Base-by-base conservation (phyloP, 2,888 invertebrate species). In the Temnothorax unifasciatus region DNA sequence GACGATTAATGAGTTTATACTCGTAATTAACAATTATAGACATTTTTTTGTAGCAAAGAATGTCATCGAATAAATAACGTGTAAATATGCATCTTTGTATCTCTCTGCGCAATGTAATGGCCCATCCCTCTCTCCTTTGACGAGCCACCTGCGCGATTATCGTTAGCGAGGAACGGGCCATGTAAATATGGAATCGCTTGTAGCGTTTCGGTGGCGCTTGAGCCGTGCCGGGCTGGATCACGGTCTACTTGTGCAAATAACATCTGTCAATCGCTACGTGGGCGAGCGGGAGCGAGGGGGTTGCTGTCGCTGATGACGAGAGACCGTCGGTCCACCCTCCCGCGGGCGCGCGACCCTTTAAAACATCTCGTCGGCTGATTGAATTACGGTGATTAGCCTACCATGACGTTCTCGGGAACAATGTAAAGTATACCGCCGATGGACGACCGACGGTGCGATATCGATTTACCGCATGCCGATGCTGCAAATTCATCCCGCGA, bases 251-350 rank as follows among this genome's bases (percentile, higher is more conserved):
- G 92, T 90, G 91, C 90, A 94, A 94, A 94, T 91, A 94, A 93
- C 93, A 93, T 93, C 92, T 92, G 92, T 92, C 93, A 92, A 93
- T 93, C 92, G 92, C 87, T 87, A 69, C 54, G 25, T 21, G 52
- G 34, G n/a, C 2, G 47, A 74, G 52, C n/a, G 21, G 59, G 34
- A 21, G 34, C 18, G 34, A 29, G n/a, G n/a, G 57, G 38, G 18
- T 5, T 11, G 18, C 57, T 13, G 52, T 9, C 50, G 50, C 25
- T 54, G 79, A 77, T 59, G 64, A 79, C 50, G 66, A 82, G 66
- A 82, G 21, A 76, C 63, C 50, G 52, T 34, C 34, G 44, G 21
- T 50, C 41, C 63, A 34, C 29, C 61, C 82, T 25, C 50, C 29
- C n/a, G 34, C 41, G 66, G 34, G 18, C 34, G 82, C 52, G 25